Evolutionary conservation across 2,888 invertebrate species (phyloP).

Genomic region (Epirrhoe alternata): DNA sequence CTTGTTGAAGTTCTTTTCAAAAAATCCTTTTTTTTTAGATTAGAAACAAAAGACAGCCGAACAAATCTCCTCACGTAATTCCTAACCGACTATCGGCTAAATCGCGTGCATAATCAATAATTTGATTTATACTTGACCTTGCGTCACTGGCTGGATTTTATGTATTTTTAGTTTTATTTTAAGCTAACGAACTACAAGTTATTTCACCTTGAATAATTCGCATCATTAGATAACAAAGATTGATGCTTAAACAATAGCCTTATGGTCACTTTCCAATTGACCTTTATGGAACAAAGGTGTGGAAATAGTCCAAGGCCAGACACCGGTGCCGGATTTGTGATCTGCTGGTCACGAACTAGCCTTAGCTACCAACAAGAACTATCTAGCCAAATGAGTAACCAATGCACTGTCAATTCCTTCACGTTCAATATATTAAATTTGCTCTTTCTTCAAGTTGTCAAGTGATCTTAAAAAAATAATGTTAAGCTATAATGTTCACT

Average conservation of each 20-base stretch:
- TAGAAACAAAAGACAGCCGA: neutral
- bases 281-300: constrained; percentile 74
- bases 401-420: neutral
- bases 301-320: constrained; percentile 80
- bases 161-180: constrained; percentile 28
- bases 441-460: neutral
- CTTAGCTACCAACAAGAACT: constrained; percentile 26
- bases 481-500: no score
- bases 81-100: constrained; percentile 40
- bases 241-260: constrained; percentile 43
- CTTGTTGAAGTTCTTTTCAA: no score
- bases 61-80: constrained; percentile 5
- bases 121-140: constrained; percentile 69
- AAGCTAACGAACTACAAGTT: constrained; percentile 33
- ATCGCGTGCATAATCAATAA: constrained; percentile 55
- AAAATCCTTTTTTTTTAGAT: neutral
- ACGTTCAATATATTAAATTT: neutral
- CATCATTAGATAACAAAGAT: constrained; percentile 37
- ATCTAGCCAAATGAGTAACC: constrained; percentile 1
- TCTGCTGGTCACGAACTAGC: constrained; percentile 77
- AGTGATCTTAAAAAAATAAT: neutral
- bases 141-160: constrained; percentile 48
- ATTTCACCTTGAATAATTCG: constrained; percentile 27
- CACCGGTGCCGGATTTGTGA: constrained; percentile 73
- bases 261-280: constrained; percentile 72